Conservation (phyloP, 2,113 vertebrate genomes). For the Thinocorus orbignyianus region DNA sequence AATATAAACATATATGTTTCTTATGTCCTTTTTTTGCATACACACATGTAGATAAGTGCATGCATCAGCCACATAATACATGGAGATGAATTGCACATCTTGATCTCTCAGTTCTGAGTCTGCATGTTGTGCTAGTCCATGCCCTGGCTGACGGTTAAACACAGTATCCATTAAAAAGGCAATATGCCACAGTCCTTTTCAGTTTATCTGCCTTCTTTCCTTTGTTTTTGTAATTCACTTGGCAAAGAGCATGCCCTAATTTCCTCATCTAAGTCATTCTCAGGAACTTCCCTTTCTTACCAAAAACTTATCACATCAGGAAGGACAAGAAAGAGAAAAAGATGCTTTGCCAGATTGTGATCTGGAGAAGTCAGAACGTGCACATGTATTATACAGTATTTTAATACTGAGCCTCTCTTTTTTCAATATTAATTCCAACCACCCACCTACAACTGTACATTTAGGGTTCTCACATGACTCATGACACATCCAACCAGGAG, state of each 20-base stretch:
- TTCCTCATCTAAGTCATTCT: background rate
- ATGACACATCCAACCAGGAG: background rate
- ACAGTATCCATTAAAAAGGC: background rate
- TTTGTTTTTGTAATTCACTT: background rate
- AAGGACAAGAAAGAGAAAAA: background rate
- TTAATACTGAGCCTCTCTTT: background rate
- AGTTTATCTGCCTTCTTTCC: background rate
- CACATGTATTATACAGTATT: background rate
- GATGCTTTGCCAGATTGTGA: background rate
- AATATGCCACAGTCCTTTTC: background rate
- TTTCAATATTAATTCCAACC: background rate
- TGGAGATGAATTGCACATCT: background rate
- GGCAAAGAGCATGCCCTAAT: background rate
- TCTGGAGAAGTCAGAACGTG: background rate
- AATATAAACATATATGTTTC: fast-evolving
- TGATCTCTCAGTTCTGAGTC: background rate
- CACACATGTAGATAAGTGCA: background rate
- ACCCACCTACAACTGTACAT: background rate
- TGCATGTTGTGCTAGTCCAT: background rate
- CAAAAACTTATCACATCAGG: background rate
- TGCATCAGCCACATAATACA: background rate
- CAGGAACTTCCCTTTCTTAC: background rate
- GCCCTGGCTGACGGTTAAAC: background rate
- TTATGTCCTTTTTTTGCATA: background rate
- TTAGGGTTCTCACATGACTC: background rate